A percentile compares a stretch with the other conserved stretches of the same genome.
These are phyloP conservation scores for Papilio xuthus DNA, from an alignment of 1,140 invertebrate genomes.

Conservation along the genomic window DNA sequence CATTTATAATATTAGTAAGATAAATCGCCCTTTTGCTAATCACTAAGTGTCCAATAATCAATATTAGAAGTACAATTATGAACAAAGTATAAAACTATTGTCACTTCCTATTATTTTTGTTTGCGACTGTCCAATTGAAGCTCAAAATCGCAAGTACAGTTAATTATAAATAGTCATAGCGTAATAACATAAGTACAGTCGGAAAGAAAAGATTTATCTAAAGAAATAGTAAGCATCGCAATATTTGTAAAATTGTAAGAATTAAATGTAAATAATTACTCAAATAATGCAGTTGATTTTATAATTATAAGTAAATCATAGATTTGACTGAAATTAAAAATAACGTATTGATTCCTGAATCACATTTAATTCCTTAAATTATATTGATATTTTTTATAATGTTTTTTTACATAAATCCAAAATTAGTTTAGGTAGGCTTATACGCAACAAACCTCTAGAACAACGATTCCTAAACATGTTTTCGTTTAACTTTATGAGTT, in stretches of 20 bases:
- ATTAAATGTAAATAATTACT: too few relatives aligned
- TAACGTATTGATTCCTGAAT: neutral
- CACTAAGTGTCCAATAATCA: too few relatives aligned
- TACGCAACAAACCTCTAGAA: too few relatives aligned
- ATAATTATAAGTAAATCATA: neutral
- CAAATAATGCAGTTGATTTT: neutral
- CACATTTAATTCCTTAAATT: neutral
- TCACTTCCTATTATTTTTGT: neutral
- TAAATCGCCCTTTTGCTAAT: neutral
- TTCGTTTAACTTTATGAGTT: too few relatives aligned
- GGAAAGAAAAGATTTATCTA: neutral
- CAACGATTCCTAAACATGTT: too few relatives aligned
- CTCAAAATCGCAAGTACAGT: neutral
- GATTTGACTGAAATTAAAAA: neutral
- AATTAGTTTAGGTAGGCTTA: neutral
- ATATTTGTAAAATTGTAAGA: too few relatives aligned
- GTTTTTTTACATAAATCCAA: neutral
- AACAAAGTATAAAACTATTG: too few relatives aligned
- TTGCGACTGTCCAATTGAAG: neutral
- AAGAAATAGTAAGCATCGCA: neutral
- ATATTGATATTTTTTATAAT: neutral
- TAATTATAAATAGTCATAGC: too few relatives aligned
- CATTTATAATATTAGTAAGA: too few relatives aligned
- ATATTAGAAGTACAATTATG: too few relatives aligned
- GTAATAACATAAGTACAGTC: neutral